Evolutionary conservation across 2,888 invertebrate genomes (phyloP).

Genomic region (Hirudinaria manillensis): DNA sequence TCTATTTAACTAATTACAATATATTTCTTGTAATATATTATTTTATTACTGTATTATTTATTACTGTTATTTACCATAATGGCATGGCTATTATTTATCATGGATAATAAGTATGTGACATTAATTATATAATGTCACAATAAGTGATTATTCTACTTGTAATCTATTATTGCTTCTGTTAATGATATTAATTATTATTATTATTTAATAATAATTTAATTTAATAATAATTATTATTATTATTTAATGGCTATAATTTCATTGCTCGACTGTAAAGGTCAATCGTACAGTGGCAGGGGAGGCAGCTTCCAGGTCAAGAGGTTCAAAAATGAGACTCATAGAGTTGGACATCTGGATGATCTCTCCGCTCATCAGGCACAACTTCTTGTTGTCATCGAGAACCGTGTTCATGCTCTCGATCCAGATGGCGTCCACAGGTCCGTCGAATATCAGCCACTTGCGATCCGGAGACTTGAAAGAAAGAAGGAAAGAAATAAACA

Average conservation of each 20-base stretch:
- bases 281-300: conserved; percentile 36
- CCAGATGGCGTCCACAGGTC: conserved; percentile 56
- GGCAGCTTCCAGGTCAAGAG: conserved; percentile 69
- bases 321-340: conserved; percentile 90
- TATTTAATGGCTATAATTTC: neutral
- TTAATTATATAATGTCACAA: too few relatives aligned
- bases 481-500: neutral
- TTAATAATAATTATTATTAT: neutral
- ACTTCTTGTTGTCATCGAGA: conserved; percentile 55
- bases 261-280: neutral
- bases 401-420: conserved; percentile 57
- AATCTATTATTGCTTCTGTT: too few relatives aligned
- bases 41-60: too few relatives aligned
- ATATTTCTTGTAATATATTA: too few relatives aligned
- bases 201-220: too few relatives aligned
- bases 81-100: too few relatives aligned
- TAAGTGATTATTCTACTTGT: too few relatives aligned
- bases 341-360: conserved; percentile 83
- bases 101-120: too few relatives aligned
- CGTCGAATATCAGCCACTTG: conserved; percentile 58
- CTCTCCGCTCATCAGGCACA: conserved; percentile 90
- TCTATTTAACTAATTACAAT: too few relatives aligned
- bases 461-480: conserved; percentile 63
- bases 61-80: too few relatives aligned
- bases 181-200: too few relatives aligned